phyloP scores from a whole-genome alignment of 1,140 invertebrate species.

The Helicorthomorpha holstii region DNA sequence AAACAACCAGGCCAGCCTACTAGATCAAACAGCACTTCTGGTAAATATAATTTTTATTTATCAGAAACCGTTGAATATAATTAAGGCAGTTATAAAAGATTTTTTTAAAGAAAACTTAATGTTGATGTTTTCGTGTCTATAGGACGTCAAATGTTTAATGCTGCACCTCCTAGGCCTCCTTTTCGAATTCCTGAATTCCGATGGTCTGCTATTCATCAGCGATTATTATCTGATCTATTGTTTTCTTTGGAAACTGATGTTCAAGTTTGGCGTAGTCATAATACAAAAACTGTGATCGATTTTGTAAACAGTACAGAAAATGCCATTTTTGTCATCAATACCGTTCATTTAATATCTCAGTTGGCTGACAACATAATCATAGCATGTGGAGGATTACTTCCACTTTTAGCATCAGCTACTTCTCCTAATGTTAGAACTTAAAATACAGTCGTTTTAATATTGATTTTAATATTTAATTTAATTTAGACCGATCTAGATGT shows the following conservation, averaged over 20 bases:
- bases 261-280: constrained; percentile 84
- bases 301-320: constrained; percentile 97
- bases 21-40: no score
- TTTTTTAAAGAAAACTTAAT: no score
- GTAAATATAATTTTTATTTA: no score
- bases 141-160: constrained; percentile 72
- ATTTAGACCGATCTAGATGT: constrained; percentile 90
- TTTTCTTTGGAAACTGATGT: constrained; percentile 96
- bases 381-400: constrained; percentile 91
- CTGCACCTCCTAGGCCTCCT: constrained; percentile 83
- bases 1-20: no score
- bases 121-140: no score
- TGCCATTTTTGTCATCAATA: constrained; percentile 97
- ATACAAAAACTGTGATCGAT: constrained; percentile 89
- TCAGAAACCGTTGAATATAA: no score
- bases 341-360: constrained; percentile 96
- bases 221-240: constrained; percentile 86
- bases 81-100: no score
- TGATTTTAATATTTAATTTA: constrained; percentile 2
- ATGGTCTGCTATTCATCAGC: constrained; percentile 97
- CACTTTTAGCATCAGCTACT: constrained; percentile 90
- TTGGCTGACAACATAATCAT: constrained; percentile 97
- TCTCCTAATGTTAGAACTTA: constrained; percentile 77
- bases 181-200: constrained; percentile 99
- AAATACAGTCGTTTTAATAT: constrained; percentile 2